These are phyloP conservation scores for Mesaphorura yosii DNA, from an alignment of 1,140 invertebrate genomes.

Conservation along the genomic window DNA sequence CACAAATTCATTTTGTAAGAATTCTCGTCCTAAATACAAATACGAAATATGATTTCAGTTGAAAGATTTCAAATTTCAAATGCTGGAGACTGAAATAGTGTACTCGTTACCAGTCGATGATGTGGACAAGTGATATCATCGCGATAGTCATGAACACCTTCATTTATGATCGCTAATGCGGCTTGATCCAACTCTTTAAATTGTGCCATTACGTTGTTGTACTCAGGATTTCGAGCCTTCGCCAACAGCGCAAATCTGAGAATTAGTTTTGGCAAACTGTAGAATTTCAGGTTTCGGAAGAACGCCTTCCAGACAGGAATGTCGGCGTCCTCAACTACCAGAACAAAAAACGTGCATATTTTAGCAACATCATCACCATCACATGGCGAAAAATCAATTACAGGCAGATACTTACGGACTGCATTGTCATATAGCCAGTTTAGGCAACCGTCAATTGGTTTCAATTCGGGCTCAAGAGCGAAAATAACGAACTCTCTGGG, in stretches of 20 bases:
- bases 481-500: slow-evolving; percentile 4
- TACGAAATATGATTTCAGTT: not conserved
- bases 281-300: slow-evolving; percentile 9
- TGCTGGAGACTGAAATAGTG: not conserved
- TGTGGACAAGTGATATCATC: slow-evolving; percentile 20
- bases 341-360: not conserved
- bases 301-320: not conserved
- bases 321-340: too few species aligned
- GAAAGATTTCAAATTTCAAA: too few species aligned
- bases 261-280: slow-evolving; percentile 9
- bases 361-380: not conserved
- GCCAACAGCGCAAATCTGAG: slow-evolving; percentile 8
- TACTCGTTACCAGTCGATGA: slow-evolving; percentile 13
- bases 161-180: not conserved
- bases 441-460: not conserved
- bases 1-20: slow-evolving; percentile 25
- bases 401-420: not conserved
- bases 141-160: slow-evolving; percentile 19
- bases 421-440: slow-evolving; percentile 8
- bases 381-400: not conserved
- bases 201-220: not conserved
- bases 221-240: slow-evolving; percentile 6
- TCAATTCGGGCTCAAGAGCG: not conserved
- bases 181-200: not conserved
- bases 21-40: slow-evolving; percentile 9